Conservation (phyloP, 1,140 invertebrate genomes). For the Nasonia giraulti region DNA sequence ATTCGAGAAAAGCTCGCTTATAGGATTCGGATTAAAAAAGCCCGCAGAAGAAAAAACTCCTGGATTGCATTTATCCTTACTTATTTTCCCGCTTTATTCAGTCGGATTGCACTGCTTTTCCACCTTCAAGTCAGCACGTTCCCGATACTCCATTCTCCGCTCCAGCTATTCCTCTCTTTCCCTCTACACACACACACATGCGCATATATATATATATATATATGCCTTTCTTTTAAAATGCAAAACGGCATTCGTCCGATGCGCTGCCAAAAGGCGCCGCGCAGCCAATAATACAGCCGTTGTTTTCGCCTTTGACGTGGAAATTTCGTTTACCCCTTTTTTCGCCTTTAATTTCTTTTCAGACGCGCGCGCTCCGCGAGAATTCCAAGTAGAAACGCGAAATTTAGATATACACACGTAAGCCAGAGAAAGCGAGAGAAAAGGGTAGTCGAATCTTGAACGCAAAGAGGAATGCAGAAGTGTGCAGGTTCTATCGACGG, state of each 20-base stretch:
- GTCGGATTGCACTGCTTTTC: constrained; percentile 10
- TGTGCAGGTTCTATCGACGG: background rate
- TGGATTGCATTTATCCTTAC: constrained; percentile 21
- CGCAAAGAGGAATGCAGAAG: background rate
- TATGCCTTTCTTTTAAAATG: constrained; percentile 39
- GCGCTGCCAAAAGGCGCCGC: background rate
- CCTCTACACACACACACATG: background rate
- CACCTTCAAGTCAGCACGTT: background rate
- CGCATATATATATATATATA: background rate
- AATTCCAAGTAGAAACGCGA: constrained; percentile 21
- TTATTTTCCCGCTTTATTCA: constrained; percentile 13
- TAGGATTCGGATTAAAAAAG: background rate
- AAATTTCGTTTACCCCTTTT: constrained; percentile 38
- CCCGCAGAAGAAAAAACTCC: background rate
- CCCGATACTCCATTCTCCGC: constrained; percentile 20
- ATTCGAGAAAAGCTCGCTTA: background rate
- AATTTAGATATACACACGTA: background rate
- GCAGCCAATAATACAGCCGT: constrained; percentile 39
- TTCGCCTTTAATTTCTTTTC: constrained; percentile 32
- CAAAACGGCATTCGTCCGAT: constrained; percentile 29
- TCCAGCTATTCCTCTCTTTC: background rate
- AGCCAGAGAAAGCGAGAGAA: no score
- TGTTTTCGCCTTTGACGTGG: constrained; percentile 44
- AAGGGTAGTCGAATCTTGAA: background rate
- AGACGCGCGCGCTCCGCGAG: background rate